These are phyloP conservation scores for Drosophila mayaguana DNA, from an alignment of 2,888 invertebrate genomes.

Conservation along the genomic window DNA sequence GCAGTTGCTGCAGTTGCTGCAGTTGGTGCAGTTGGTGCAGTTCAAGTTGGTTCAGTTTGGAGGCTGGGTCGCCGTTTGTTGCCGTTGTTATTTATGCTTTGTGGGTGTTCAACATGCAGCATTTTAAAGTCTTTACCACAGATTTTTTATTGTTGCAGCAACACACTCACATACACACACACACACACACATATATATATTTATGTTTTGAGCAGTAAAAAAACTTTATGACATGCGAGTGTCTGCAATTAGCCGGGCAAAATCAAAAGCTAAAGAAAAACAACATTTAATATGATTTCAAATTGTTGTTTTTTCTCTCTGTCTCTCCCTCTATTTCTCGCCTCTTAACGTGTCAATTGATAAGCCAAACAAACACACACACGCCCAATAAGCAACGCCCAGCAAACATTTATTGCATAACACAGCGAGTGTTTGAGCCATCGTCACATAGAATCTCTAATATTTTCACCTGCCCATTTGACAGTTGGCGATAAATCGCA, in stretches of 20 bases:
- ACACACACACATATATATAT: conserved; percentile 40
- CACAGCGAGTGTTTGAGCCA: background rate
- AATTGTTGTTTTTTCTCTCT: conserved; percentile 6
- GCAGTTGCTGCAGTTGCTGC: background rate
- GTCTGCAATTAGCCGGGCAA: conserved; percentile 64
- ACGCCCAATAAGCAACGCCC: conserved; percentile 13
- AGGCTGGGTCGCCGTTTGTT: conserved; percentile 48
- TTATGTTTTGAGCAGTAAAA: conserved; percentile 60
- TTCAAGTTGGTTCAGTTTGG: background rate
- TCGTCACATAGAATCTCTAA: conserved; percentile 54
- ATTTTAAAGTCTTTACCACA: conserved; percentile 75
- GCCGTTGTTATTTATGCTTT: conserved; percentile 77
- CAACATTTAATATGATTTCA: conserved; percentile 27
- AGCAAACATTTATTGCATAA: conserved; percentile 28
- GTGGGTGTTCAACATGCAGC: conserved; percentile 79
- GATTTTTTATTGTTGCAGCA: conserved; percentile 56
- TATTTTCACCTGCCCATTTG: conserved; percentile 49
- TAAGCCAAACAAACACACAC: conserved; percentile 11
- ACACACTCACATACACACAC: conserved; percentile 11
- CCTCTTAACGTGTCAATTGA: conserved; percentile 18
- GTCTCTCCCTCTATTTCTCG: background rate
- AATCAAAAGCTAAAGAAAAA: conserved; percentile 6
- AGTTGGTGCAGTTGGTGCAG: background rate
- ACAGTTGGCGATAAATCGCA: conserved; percentile 36
- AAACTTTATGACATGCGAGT: conserved; percentile 55